Evolutionary conservation across 2,113 vertebrate genomes (phyloP).

Genomic region (Bostrychus sinensis): DNA sequence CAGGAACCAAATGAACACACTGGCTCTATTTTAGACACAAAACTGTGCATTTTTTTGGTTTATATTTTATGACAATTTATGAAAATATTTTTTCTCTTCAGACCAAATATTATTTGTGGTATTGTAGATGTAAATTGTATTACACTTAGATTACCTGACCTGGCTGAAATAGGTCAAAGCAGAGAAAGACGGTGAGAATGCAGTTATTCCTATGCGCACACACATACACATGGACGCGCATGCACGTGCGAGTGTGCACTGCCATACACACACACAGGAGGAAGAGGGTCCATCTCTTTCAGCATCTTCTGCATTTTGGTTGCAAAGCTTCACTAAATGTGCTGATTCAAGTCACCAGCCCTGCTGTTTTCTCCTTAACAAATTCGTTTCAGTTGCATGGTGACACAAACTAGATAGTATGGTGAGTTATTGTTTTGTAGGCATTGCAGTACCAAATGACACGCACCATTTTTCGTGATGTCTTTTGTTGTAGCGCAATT

Average conservation of each 20-base stretch:
- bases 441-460: constrained; percentile 2
- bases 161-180: constrained; percentile 71
- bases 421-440: not conserved
- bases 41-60: constrained; percentile 14
- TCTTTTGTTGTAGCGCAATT: not conserved
- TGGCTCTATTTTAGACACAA: not conserved
- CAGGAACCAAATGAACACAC: not conserved
- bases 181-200: constrained; percentile 71
- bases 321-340: constrained; percentile 19
- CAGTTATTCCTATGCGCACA: constrained; percentile 62
- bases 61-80: constrained; percentile 24
- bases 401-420: not conserved
- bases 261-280: constrained; percentile 15
- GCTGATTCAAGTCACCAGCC: constrained; percentile 25
- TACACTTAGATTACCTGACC: constrained; percentile 68
- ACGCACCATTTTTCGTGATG: constrained; percentile 5
- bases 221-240: constrained; percentile 8
- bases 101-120: constrained; percentile 30
- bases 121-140: constrained; percentile 48
- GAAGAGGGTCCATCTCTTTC: constrained; percentile 18
- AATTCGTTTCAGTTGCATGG: not conserved
- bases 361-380: constrained; percentile 4
- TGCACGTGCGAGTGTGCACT: constrained; percentile 16
- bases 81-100: not conserved
- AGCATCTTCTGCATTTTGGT: constrained; percentile 55